Evolutionary conservation across 2,113 vertebrate genomes (phyloP), one percentile per base, ranked within the genome.

Genomic region (Podarcis raffonei): DNA sequence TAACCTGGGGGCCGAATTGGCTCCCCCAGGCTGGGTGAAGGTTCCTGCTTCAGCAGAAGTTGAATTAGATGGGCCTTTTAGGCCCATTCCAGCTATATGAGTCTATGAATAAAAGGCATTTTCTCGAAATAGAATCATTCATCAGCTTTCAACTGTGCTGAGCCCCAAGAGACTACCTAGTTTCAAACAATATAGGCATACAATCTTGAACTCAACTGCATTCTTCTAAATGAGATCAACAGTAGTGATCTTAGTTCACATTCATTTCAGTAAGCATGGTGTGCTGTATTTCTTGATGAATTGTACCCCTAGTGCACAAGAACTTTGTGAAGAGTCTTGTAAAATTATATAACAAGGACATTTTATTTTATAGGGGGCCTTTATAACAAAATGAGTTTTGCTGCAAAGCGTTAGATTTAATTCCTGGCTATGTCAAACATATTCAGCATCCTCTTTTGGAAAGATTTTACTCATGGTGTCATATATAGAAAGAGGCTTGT

Each of bases 401-500:
- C 71, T 68, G 7, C 71, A 75, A 79, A 88, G 48, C 71, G 20
- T 42, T 0, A 59, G 81, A 79, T 23, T 85, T 87, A 59, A 81
- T 22, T 39, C 89, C 25, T 87, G 53, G 35, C 15, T 91, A 42
- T 53, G 79, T 57, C 72, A 59, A 69, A 39, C 1, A 74, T 59
- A 65, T 20, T 39, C 37, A 30, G 53, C 37, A 39, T 11, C 23
- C 53, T 7, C 25, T n/a, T 37, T 20, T 59, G 11, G 12, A 71
- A 79, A 35, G 15, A 89, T 83, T 0, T 79, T 32, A 1, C 68
- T 39, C 62, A 75, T 11, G 32, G 20, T 76, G 57, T 71, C 37
- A 74, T 25, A 80, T 83, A 48, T 91, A 91, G 87, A 92, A 88
- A 84, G 16, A 88, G 6, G 85, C 48, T 71, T 15, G 42, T 90